Conservation (phyloP, 2,888 invertebrate species). For the Xanthorhoe designata region DNA sequence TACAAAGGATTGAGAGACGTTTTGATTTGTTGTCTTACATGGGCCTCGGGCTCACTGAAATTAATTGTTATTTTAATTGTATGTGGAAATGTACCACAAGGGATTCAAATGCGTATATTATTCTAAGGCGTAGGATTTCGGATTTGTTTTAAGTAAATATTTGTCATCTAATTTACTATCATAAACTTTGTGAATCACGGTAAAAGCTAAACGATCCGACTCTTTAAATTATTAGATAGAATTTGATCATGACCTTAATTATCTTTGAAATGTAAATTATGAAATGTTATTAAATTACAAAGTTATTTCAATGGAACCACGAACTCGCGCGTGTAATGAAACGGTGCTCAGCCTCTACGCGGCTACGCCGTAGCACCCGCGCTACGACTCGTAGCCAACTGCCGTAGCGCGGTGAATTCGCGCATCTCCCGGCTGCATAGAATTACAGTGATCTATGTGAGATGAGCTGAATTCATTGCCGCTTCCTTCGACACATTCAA, state of each 20-base stretch:
- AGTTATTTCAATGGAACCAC: constrained; percentile 29
- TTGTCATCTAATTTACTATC: not conserved
- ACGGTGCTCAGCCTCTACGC: constrained; percentile 42
- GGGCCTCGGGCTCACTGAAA: constrained; percentile 18
- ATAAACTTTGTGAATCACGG: not conserved
- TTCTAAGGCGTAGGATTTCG: not conserved
- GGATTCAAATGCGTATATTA: not conserved
- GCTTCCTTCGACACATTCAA: constrained; percentile 4
- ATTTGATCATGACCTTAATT: not conserved
- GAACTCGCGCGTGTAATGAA: constrained; percentile 57
- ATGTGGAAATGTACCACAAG: not conserved
- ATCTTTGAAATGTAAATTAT: not conserved
- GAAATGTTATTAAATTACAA: not conserved
- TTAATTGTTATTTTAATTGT: constrained; percentile 34
- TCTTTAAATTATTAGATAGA: not conserved
- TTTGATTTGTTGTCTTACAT: constrained; percentile 27
- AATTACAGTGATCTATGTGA: constrained; percentile 38
- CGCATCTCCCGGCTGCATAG: constrained; percentile 59
- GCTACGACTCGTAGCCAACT: constrained; percentile 78
- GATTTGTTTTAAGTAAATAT: not conserved
- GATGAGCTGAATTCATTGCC: constrained; percentile 35
- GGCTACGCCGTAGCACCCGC: constrained; percentile 64
- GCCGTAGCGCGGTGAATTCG: constrained; percentile 70
- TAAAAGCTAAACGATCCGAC: constrained; percentile 1
- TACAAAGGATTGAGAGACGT: constrained; percentile 25